Base-by-base conservation (phyloP, 1,140 invertebrate genomes). In the Macrotrachela quadricornifera region DNA sequence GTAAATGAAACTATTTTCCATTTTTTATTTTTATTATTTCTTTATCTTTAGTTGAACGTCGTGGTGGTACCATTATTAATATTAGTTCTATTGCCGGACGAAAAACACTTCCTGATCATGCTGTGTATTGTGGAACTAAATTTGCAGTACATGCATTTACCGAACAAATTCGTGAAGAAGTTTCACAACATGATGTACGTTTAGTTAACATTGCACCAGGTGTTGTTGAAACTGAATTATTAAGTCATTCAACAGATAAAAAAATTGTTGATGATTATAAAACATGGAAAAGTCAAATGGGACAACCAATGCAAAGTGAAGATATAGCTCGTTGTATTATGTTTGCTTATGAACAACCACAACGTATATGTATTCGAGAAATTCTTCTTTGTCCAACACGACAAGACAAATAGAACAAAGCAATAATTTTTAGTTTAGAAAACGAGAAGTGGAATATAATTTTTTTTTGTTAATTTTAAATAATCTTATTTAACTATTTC, bases 201-300 rank as follows among this genome's bases (percentile, higher is more conserved):
- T 63, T 73, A 14, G 72, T 71, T 8, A 69, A 65, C 58, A 63
- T 73, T 48, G 71, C 72, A 49, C 71, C 71, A 11, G 71, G 71
- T 9, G 69, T 73, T 60, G 71, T 73, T 6, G 59, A 60, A 15
- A 72, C 71, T 14, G 61, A 68, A 45, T 59, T 73, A 2, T 48
- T 64, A 6, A 21, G 44, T 16, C 60, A 59, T 18, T 64, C 67
- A 14, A 71, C 69, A 10, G 70, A 72, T 55, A 49, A 54, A 41
- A 69, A 72, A 63, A 70, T 70, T 55, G 12, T 41, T 30, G 21
- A 30, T 30, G 21, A 30, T 30, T 30, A 30, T 30, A 30, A 30
- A 30, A 8, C 8, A 30, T 30, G 21, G 21, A 30, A 30, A 30
- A 30, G 21, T 30, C 21, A 30, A 30, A 30, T 30, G 21, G 21